Percentiles rank a stretch among this genome's conserved stretches.
Conservation (phyloP, 2,113 vertebrate species). For the Dolichallabes microphthalmus region DNA sequence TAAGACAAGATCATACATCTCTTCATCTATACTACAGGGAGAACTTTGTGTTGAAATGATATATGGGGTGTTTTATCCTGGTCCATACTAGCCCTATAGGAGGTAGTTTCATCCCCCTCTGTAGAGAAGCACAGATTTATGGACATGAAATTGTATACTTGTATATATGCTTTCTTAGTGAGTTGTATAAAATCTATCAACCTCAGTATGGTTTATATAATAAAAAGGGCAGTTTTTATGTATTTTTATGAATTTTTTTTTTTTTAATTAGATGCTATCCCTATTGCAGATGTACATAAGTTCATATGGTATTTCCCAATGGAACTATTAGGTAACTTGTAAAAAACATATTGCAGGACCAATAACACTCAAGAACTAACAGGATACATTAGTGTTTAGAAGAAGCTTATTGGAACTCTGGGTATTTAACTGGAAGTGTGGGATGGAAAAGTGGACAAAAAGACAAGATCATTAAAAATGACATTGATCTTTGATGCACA, state of each 20-base stretch:
- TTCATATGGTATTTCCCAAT: not conserved
- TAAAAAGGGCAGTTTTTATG: conserved; percentile 16
- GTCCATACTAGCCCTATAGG: conserved; percentile 66
- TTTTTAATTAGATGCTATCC: conserved; percentile 1
- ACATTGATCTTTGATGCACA: conserved; percentile 47
- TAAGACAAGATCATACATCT: conserved; percentile 50
- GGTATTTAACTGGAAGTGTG: conserved; percentile 27
- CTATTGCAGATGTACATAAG: not conserved
- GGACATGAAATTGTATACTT: conserved; percentile 65
- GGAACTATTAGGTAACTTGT: conserved; percentile 10
- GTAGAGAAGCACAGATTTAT: conserved; percentile 71
- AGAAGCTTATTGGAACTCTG: conserved; percentile 24
- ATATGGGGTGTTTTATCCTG: conserved; percentile 60
- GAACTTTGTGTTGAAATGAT: conserved; percentile 66
- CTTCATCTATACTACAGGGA: conserved; percentile 49
- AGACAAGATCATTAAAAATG: conserved; percentile 38
- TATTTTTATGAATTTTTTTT: not conserved
- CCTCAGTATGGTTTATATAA: conserved; percentile 45
- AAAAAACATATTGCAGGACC: not conserved
- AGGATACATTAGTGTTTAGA: not conserved
- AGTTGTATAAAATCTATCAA: conserved; percentile 47
- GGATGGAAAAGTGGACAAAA: conserved; percentile 36
- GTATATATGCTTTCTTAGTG: conserved; percentile 59
- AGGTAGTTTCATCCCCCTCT: conserved; percentile 71
- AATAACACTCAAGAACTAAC: not conserved